phyloP scores from a whole-genome alignment of 2,888 invertebrate species.

The Thereva nobilitata region DNA sequence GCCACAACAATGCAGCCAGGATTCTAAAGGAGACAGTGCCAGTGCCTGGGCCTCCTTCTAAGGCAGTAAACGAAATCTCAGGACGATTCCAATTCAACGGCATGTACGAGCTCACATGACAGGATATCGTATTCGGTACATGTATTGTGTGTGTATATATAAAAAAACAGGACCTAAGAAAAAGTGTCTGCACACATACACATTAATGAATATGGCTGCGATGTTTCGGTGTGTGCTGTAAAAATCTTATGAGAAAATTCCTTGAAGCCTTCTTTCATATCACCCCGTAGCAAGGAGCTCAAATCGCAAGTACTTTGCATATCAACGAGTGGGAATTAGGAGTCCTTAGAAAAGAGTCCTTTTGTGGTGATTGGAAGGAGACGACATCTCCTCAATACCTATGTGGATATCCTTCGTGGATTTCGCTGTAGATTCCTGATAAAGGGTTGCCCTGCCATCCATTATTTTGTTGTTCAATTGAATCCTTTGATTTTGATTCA shows the following conservation, averaged over 20 bases:
- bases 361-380: conserved; percentile 18
- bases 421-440: background rate
- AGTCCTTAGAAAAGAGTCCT: background rate
- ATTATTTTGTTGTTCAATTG: conserved; percentile 19
- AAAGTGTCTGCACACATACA: too few species aligned
- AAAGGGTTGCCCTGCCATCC: conserved; percentile 1
- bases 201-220: too few species aligned
- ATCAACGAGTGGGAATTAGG: conserved; percentile 22
- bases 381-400: conserved; percentile 13
- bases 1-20: conserved; percentile 16
- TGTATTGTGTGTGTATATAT: too few species aligned
- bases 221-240: too few species aligned
- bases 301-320: conserved; percentile 17
- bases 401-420: background rate
- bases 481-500: conserved; percentile 20
- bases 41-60: background rate
- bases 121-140: background rate
- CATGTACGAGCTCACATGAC: background rate
- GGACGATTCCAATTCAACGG: background rate
- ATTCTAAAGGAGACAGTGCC: background rate
- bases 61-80: conserved; percentile 1
- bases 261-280: background rate
- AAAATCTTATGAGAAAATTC: conserved; percentile 7
- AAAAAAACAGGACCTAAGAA: background rate
- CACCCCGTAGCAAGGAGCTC: background rate